phyloP scores from a whole-genome alignment of 2,888 invertebrate genomes.

The Apodemia mormo region DNA sequence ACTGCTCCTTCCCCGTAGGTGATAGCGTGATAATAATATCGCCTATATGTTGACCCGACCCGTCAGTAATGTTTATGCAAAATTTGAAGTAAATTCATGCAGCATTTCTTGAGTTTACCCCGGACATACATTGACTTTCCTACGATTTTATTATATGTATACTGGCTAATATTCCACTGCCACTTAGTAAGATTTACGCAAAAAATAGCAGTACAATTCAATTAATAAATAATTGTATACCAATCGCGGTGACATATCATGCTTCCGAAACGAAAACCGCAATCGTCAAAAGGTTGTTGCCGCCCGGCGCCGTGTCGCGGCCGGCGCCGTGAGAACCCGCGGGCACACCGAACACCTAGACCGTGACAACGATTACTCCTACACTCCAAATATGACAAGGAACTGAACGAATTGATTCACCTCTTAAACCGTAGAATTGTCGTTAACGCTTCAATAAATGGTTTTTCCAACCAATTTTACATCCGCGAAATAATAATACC shows the following conservation, averaged over 20 bases:
- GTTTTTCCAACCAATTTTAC: slow-evolving; percentile 33
- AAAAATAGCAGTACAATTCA: too few species aligned
- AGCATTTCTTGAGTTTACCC: too few species aligned
- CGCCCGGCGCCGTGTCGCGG: slow-evolving; percentile 28
- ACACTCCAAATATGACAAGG: slow-evolving; percentile 63
- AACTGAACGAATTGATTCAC: slow-evolving; percentile 68
- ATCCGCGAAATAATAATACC: slow-evolving; percentile 34
- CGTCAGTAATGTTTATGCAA: too few species aligned
- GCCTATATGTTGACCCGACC: too few species aligned
- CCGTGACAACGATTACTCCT: slow-evolving; percentile 56
- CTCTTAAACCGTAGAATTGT: slow-evolving; percentile 53
- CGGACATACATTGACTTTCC: too few species aligned
- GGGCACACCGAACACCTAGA: slow-evolving; percentile 50
- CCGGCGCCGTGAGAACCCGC: slow-evolving; percentile 46
- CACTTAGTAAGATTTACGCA: too few species aligned
- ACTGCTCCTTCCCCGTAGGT: too few species aligned
- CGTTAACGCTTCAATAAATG: slow-evolving; percentile 42
- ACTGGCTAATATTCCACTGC: too few species aligned
- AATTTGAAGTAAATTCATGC: too few species aligned
- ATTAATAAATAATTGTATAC: not conserved
- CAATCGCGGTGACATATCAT: slow-evolving; percentile 30
- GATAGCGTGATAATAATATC: too few species aligned
- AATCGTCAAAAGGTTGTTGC: slow-evolving; percentile 34
- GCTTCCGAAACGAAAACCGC: slow-evolving; percentile 34
- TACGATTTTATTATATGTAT: too few species aligned